Evolutionary conservation across 1,140 invertebrate species (phyloP), one percentile per base, ranked within the genome.

Genomic region (Drosophila seguyi): DNA sequence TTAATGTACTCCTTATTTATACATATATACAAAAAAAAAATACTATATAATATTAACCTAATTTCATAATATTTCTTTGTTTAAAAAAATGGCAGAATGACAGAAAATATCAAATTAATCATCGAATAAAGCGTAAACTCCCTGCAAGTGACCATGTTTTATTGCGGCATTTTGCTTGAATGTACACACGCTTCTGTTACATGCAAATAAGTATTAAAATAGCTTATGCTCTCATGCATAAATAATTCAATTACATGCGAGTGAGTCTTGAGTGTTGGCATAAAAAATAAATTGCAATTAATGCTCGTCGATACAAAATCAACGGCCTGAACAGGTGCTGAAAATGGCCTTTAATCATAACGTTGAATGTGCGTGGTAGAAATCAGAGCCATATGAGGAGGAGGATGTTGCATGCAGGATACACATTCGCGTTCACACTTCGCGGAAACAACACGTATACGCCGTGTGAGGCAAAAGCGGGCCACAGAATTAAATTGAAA

Each of bases 261-360:
- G 36, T 57, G 55, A 75, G 39, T 57, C 58, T 63, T 62, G 36
- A 22, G 45, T 41, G 48, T 39, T 50, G 79, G 62, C 52, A 44
- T 44, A 67, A 38, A 75, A 59, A 45, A 71, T 84, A 67, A 83
- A 80, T 44, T 60, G 53, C 67, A 86, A 81, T 85, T 82, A 82
- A 82, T 79, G 56, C 56, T 34, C 48, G 48, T 39, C 53, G 48
- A 67, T 72, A 59, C 63, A 48, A 41, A 47, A 65, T 50, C 20
- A 45, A 42, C 36, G 58, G 52, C 39, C 44, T 10, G 44, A 62
- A 56, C 79, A 86, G 83, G 83, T 79, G 83, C 60, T 56, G 44
- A 50, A 48, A 69, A 79, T 61, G 34, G 62, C 56, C 52, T 76
- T 79, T 76, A 79, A 87, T 87, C 81, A 69, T 55, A 79, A 79